Evolutionary conservation across 1,140 invertebrate genomes (phyloP).

Genomic region (Lordiphosa mommai): DNA sequence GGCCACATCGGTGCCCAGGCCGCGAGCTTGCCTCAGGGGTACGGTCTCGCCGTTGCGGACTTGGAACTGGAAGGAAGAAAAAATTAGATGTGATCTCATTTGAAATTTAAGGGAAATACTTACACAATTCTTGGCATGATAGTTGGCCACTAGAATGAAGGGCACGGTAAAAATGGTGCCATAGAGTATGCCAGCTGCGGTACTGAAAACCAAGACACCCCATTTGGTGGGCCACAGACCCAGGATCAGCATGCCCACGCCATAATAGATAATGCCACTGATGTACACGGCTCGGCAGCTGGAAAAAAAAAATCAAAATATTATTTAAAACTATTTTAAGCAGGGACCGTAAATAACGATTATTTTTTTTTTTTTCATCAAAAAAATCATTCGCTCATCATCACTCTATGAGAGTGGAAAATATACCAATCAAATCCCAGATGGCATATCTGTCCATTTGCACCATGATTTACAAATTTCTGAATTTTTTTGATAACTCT

Average conservation of each 20-base stretch:
- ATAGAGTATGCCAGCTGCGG: conserved; percentile 90
- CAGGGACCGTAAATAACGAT: no score
- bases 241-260: conserved; percentile 88
- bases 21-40: conserved; percentile 81
- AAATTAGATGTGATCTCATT: not conserved
- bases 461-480: no score
- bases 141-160: conserved; percentile 90
- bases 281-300: conserved; percentile 87
- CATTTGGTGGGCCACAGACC: conserved; percentile 84
- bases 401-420: no score
- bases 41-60: conserved; percentile 80
- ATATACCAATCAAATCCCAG: no score
- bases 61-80: conserved; percentile 79
- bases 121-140: conserved; percentile 88
- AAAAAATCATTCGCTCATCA: no score
- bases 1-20: conserved; percentile 91
- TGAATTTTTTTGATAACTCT: no score
- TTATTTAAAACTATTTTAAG: not conserved
- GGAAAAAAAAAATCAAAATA: conserved; percentile 49
- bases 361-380: no score
- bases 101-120: conserved; percentile 8
- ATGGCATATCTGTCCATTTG: no score
- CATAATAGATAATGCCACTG: conserved; percentile 87
- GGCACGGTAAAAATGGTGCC: conserved; percentile 93
- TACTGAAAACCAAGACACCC: conserved; percentile 87